A percentile compares a stretch with the other conserved stretches of the same genome.
Conservation (phyloP, 2,888 invertebrate genomes). For the Sarcophaga subvicina region DNA sequence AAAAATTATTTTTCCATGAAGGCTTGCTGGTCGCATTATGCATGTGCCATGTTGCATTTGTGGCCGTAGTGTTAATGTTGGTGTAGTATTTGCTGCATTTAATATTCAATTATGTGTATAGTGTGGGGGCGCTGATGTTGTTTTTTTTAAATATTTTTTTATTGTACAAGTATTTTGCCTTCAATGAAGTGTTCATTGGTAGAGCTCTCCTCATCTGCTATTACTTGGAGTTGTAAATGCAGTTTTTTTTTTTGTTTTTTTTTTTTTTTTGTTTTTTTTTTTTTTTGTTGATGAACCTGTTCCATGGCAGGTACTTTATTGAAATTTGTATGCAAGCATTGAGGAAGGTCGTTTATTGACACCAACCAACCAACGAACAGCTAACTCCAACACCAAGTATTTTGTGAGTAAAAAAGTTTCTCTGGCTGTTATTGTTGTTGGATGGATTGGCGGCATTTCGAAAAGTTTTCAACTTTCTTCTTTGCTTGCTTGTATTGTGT, state of each 20-base stretch:
- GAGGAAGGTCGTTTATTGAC: constrained; percentile 73
- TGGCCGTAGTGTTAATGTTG: background rate
- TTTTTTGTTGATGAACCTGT: constrained; percentile 53
- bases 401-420: background rate
- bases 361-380: constrained; percentile 39
- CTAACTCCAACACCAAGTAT: background rate
- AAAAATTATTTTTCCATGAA: too few species aligned
- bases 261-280: constrained; percentile 31
- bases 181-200: background rate
- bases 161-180: background rate
- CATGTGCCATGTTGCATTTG: too few species aligned
- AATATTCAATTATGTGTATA: constrained; percentile 62
- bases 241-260: constrained; percentile 18
- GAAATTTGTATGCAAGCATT: constrained; percentile 43
- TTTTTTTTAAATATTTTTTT: constrained; percentile 29
- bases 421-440: background rate
- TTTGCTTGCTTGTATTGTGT: background rate
- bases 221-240: background rate
- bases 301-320: constrained; percentile 56
- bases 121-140: constrained; percentile 62
- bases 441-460: constrained; percentile 1
- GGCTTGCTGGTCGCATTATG: too few species aligned
- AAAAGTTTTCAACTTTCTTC: constrained; percentile 49
- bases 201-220: background rate
- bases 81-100: constrained; percentile 46